Evolutionary conservation across 2,888 invertebrate species (phyloP).

Genomic region (Hyposoter didymator): DNA sequence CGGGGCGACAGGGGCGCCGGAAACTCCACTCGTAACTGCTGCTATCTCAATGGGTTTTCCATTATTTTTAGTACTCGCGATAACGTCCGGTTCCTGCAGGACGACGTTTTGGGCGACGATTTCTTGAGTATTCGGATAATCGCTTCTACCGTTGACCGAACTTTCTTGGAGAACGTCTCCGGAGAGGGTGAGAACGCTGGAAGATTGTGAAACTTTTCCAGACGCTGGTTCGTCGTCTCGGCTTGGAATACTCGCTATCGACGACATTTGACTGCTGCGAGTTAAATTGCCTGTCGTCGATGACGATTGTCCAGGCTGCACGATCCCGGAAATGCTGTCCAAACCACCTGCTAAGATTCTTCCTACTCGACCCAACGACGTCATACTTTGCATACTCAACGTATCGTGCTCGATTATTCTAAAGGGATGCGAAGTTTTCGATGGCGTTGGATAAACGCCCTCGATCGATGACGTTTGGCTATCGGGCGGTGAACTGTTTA

Average conservation of each 20-base stretch:
- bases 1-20: slow-evolving; percentile 88
- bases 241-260: slow-evolving; percentile 79
- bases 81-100: slow-evolving; percentile 95
- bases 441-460: slow-evolving; percentile 89
- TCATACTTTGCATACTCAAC: slow-evolving; percentile 94
- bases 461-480: slow-evolving; percentile 93
- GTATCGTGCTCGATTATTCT: slow-evolving; percentile 95
- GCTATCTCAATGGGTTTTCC: slow-evolving; percentile 78
- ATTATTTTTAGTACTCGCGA: slow-evolving; percentile 92
- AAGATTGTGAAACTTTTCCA: slow-evolving; percentile 82
- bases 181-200: slow-evolving; percentile 81
- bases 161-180: slow-evolving; percentile 80
- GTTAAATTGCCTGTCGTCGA: slow-evolving; percentile 73
- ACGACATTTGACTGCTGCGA: slow-evolving; percentile 80
- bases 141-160: slow-evolving; percentile 76
- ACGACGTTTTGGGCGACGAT: slow-evolving; percentile 76
- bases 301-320: slow-evolving; percentile 75
- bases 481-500: slow-evolving; percentile 89
- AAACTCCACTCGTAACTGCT: slow-evolving; percentile 76
- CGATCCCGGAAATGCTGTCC: slow-evolving; percentile 79
- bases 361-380: slow-evolving; percentile 93
- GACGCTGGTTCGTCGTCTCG: slow-evolving; percentile 82
- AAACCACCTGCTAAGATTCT: slow-evolving; percentile 89
- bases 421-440: slow-evolving; percentile 90
- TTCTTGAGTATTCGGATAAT: slow-evolving; percentile 75